These are phyloP conservation scores for Nemoura dubitans DNA, from an alignment of 2,888 invertebrate genomes.

Conservation along the genomic window DNA sequence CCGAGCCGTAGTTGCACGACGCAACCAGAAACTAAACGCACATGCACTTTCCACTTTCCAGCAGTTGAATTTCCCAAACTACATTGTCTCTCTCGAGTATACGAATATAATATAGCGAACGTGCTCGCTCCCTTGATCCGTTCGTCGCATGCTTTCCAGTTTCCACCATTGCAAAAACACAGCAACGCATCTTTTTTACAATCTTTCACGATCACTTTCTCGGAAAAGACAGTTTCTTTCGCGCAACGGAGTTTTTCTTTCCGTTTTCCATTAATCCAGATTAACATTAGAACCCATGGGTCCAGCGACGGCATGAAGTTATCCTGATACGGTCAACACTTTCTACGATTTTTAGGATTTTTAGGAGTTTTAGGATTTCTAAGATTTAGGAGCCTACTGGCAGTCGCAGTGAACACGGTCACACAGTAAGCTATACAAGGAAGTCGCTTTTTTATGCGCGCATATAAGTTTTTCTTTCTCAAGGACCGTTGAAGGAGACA, in stretches of 20 bases:
- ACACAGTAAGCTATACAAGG: background rate
- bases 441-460: background rate
- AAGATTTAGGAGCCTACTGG: background rate
- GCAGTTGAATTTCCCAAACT: background rate
- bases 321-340: background rate
- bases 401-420: background rate
- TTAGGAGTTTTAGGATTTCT: background rate
- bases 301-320: background rate
- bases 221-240: background rate
- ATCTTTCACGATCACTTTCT: constrained; percentile 7
- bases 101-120: background rate
- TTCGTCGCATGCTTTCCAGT: background rate
- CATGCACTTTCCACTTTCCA: background rate
- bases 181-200: background rate
- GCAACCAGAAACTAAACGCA: background rate
- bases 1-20: background rate
- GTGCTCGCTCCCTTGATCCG: background rate
- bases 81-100: background rate
- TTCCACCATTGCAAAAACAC: background rate
- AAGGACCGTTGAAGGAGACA: background rate
- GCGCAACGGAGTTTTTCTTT: background rate
- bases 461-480: constrained; percentile 2
- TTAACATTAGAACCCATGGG: constrained; percentile 7
- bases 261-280: constrained; percentile 12
- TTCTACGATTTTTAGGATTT: background rate